Conservation (phyloP, 2,113 vertebrate genomes). For the Ailurus styani region DNA sequence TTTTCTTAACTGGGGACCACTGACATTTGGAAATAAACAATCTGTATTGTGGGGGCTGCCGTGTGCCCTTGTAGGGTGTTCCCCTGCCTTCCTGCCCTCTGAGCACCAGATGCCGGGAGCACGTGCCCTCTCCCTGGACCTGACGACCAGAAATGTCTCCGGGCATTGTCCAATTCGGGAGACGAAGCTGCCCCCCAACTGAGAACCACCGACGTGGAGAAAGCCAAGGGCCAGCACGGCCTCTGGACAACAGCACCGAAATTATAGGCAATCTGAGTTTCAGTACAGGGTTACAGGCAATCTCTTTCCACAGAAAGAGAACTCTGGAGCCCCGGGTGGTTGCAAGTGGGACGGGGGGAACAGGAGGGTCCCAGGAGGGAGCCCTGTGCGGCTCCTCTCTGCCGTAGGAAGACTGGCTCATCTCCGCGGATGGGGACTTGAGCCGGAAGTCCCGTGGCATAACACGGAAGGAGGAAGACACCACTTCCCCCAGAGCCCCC, state of each 20-base stretch:
- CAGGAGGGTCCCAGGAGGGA: not conserved
- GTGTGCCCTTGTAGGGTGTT: rapidly evolving
- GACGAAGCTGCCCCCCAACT: not conserved
- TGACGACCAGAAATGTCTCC: not conserved
- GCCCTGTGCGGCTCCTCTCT: not conserved
- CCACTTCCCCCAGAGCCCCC: not conserved
- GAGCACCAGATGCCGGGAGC: not conserved
- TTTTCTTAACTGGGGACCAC: not conserved
- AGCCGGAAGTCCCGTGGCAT: rapidly evolving
- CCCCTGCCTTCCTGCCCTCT: not conserved
- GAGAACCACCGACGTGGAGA: not conserved
- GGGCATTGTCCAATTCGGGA: not conserved
- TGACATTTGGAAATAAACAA: not conserved
- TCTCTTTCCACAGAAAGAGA: not conserved
- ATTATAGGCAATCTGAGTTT: not conserved
- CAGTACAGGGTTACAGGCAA: not conserved
- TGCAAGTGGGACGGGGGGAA: rapidly evolving
- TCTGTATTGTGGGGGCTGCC: not conserved
- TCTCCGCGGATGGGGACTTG: not conserved
- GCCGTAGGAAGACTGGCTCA: not conserved
- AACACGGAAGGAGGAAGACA: not conserved
- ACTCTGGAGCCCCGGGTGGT: not conserved
- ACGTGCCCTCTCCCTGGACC: not conserved
- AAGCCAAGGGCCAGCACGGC: not conserved
- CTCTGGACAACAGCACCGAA: not conserved